phyloP scores from a whole-genome alignment of 2,113 vertebrate species.

The Thymallus thymallus region DNA sequence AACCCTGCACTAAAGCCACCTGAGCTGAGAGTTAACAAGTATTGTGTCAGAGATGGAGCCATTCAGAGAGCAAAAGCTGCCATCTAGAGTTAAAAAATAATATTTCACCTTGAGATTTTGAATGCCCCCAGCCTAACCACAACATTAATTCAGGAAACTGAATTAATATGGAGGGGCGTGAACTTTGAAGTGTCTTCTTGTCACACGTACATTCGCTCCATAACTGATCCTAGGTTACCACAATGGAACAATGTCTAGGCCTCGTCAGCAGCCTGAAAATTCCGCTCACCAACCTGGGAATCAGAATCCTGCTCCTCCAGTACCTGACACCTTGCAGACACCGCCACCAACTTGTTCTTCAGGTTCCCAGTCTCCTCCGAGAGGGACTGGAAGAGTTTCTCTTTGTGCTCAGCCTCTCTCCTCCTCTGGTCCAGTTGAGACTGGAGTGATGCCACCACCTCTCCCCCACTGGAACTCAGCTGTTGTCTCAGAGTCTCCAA shows the following conservation, averaged over 20 bases:
- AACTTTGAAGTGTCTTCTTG: too few relatives aligned
- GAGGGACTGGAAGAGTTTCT: conserved; percentile 73
- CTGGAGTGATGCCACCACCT: conserved; percentile 70
- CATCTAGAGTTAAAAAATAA: conserved; percentile 41
- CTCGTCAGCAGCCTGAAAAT: neutral
- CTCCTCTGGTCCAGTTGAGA: conserved; percentile 80
- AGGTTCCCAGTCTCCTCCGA: conserved; percentile 78
- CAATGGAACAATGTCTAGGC: neutral
- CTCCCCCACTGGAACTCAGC: conserved; percentile 66
- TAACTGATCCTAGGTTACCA: neutral
- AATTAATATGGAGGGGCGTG: neutral
- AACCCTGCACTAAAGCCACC: too few relatives aligned
- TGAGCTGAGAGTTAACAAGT: too few relatives aligned
- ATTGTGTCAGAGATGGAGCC: too few relatives aligned
- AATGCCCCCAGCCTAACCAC: too few relatives aligned
- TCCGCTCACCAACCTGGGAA: conserved; percentile 67
- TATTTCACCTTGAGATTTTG: neutral
- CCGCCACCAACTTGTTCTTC: conserved; percentile 74
- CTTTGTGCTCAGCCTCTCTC: conserved; percentile 79
- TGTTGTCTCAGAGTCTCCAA: conserved; percentile 79
- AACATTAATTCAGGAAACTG: neutral
- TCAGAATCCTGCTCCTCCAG: conserved; percentile 67
- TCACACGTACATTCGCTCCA: neutral
- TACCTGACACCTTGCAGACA: conserved; percentile 74
- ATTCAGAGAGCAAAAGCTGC: conserved; percentile 48